A percentile compares a stretch with the other conserved stretches of the same genome.
These are phyloP conservation scores for Pseudanteris insignis DNA, from an alignment of 2,888 invertebrate genomes.

Conservation along the genomic window DNA sequence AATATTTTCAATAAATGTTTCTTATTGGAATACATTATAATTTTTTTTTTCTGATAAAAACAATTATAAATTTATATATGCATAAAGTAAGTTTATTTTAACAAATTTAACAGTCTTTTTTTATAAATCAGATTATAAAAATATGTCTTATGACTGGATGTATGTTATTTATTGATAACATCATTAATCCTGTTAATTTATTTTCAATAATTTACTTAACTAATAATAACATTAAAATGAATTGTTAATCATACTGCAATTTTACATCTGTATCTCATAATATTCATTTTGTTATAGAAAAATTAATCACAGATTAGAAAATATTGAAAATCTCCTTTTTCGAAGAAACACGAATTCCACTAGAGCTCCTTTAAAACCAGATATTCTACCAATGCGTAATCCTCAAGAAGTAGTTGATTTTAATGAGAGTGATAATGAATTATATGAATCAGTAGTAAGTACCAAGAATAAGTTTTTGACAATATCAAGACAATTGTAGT, in stretches of 20 bases:
- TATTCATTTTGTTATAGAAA: slow-evolving; percentile 34
- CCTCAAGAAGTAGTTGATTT: slow-evolving; percentile 40
- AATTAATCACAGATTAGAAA: slow-evolving; percentile 42
- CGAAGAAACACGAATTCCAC: slow-evolving; percentile 27
- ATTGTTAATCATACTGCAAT: too few relatives aligned
- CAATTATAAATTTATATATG: not conserved
- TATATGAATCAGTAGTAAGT: slow-evolving; percentile 40
- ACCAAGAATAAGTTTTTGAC: too few relatives aligned
- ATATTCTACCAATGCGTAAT: slow-evolving; percentile 35
- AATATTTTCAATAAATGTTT: slow-evolving; percentile 7
- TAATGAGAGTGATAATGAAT: slow-evolving; percentile 41
- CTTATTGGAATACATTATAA: not conserved
- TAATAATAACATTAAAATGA: too few relatives aligned
- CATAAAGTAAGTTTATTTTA: too few relatives aligned
- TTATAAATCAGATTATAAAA: too few relatives aligned
- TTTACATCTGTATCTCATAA: too few relatives aligned
- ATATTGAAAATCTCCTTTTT: slow-evolving; percentile 37
- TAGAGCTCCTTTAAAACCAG: slow-evolving; percentile 39
- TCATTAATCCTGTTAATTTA: too few relatives aligned
- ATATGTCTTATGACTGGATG: too few relatives aligned
- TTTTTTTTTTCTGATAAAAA: not conserved
- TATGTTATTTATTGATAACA: too few relatives aligned
- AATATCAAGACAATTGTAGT: too few relatives aligned
- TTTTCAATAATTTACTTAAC: too few relatives aligned
- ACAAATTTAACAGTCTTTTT: too few relatives aligned